A percentile compares a stretch with the other conserved stretches of the same genome.
Conservation (phyloP, 2,113 vertebrate genomes). For the Oreotrochilus melanogaster region DNA sequence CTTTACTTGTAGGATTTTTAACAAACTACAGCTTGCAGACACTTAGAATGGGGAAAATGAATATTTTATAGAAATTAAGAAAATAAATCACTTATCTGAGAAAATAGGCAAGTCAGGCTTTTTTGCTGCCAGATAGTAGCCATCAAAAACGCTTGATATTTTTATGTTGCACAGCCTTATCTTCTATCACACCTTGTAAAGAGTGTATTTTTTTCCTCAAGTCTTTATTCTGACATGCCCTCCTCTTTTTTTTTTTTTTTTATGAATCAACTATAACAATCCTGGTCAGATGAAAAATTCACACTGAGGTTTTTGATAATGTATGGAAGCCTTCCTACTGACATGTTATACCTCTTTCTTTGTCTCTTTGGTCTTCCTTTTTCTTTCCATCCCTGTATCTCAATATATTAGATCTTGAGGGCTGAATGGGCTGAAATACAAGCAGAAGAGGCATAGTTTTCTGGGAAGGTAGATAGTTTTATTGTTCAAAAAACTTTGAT, state of each 20-base stretch:
- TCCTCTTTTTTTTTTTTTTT: neutral
- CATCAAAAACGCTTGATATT: neutral
- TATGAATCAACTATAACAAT: neutral
- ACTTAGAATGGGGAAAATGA: neutral
- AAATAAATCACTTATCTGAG: neutral
- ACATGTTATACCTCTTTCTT: neutral
- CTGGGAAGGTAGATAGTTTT: neutral
- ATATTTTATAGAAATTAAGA: neutral
- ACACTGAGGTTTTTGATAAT: neutral
- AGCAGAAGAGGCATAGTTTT: neutral
- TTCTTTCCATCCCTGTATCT: neutral
- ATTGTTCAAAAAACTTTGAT: neutral
- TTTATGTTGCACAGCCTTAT: neutral
- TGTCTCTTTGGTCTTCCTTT: neutral
- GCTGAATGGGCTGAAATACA: neutral
- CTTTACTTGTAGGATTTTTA: neutral
- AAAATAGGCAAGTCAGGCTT: neutral
- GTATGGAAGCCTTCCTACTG: neutral
- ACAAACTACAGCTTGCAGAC: neutral
- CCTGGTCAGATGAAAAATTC: neutral
- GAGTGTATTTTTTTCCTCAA: neutral
- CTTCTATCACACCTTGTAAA: fast-evolving
- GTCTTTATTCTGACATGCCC: neutral
- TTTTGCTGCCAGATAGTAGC: neutral
- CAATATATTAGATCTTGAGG: neutral